Conservation (phyloP, 2,888 invertebrate species). For the Toxonevra muliebris region DNA sequence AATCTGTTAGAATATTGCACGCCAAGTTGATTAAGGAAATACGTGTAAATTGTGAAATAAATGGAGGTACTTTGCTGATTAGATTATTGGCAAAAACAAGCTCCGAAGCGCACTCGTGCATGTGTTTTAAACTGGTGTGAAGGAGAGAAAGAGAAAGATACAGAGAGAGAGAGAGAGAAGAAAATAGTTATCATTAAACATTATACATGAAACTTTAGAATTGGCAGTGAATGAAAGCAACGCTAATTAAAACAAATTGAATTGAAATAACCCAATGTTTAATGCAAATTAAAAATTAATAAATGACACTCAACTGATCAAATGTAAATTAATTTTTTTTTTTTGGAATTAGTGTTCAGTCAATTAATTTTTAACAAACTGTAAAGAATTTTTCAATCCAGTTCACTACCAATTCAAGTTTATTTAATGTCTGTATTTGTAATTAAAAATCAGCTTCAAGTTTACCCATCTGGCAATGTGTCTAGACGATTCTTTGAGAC, state of each 20-base stretch:
- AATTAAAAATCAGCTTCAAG: constrained; percentile 33
- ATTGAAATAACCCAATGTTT: neutral
- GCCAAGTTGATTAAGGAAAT: constrained; percentile 79
- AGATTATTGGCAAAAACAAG: constrained; percentile 77
- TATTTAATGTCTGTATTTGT: constrained; percentile 11
- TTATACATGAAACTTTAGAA: neutral
- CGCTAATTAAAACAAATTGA: neutral
- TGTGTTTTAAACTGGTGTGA: constrained; percentile 64
- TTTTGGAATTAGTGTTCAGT: too few species aligned
- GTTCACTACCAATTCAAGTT: too few species aligned
- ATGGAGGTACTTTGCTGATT: constrained; percentile 72
- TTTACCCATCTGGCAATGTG: constrained; percentile 75
- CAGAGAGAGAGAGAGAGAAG: neutral
- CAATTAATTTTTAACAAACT: too few species aligned
- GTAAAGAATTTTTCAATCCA: too few species aligned
- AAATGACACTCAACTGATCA: too few species aligned
- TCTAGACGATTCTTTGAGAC: constrained; percentile 82
- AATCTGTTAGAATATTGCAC: constrained; percentile 73
- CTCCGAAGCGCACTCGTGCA: constrained; percentile 70
- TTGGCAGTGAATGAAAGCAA: too few species aligned
- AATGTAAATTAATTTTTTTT: too few species aligned
- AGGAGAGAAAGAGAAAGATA: constrained; percentile 5
- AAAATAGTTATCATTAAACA: neutral
- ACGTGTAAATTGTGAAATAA: constrained; percentile 70
- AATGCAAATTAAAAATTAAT: too few species aligned